Conservation (phyloP, 2,113 vertebrate genomes). For the Stercorarius parasiticus region DNA sequence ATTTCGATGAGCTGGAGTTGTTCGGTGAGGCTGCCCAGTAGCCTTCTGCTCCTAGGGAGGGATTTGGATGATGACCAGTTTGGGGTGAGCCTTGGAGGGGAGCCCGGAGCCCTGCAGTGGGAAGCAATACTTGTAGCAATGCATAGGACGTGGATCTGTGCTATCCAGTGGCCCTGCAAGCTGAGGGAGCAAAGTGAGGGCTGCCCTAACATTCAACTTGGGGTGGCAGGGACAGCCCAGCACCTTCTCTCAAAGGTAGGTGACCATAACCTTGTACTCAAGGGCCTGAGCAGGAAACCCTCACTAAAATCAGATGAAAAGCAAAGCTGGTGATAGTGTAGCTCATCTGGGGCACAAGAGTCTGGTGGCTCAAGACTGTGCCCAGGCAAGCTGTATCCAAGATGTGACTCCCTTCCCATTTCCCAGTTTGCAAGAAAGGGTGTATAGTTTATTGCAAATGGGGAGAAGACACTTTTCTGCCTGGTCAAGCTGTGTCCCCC, state of each 20-base stretch:
- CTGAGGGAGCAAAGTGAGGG: neutral
- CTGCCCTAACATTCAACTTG: fast-evolving
- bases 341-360: neutral
- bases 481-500: neutral
- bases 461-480: neutral
- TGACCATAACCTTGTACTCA: neutral
- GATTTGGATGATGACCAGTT: neutral
- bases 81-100: neutral
- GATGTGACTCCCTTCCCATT: neutral
- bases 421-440: neutral
- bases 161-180: neutral
- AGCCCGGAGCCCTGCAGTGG: neutral
- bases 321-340: neutral
- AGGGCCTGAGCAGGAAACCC: neutral
- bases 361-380: fast-evolving
- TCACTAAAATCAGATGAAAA: neutral
- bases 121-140: neutral
- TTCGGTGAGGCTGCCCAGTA: neutral
- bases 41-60: neutral
- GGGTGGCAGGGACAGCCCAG: neutral
- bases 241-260: neutral
- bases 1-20: neutral
- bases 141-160: neutral
- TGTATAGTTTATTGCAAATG: neutral
- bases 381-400: neutral